Conservation (phyloP, 2,113 vertebrate species). For the Acrocephalus kingi region DNA sequence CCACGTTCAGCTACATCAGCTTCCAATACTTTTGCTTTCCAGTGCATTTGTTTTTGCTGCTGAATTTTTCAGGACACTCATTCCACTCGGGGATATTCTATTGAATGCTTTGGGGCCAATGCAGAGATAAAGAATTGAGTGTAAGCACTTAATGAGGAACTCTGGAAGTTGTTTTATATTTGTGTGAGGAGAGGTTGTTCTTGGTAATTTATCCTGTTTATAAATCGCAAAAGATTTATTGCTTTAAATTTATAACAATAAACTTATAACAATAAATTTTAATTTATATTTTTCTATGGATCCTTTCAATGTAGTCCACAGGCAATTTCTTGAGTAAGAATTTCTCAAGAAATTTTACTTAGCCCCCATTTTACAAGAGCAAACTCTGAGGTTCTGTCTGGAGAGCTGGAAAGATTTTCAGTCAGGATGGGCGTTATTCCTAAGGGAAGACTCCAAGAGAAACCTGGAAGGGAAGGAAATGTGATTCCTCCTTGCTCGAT, state of each 20-base stretch:
- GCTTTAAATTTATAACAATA: background rate
- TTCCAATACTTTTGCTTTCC: background rate
- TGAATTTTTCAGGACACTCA: background rate
- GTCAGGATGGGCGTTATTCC: background rate
- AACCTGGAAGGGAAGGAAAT: background rate
- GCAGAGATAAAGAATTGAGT: background rate
- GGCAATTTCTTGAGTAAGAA: background rate
- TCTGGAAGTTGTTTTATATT: background rate
- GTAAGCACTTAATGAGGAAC: background rate
- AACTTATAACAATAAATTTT: too few relatives aligned
- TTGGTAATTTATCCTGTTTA: background rate
- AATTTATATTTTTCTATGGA: background rate
- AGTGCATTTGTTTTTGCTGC: fast-evolving
- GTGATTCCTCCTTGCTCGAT: background rate
- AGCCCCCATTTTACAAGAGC: background rate
- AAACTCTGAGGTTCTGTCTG: background rate
- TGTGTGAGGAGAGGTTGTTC: background rate
- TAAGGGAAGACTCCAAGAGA: background rate
- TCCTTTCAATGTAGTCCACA: background rate
- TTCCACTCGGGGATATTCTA: background rate
- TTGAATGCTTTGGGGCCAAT: background rate
- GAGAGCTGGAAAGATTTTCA: background rate
- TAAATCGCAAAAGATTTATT: fast-evolving
- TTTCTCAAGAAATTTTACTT: background rate
- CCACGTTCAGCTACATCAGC: background rate